phyloP scores from a whole-genome alignment of 2,113 vertebrate species.

The Chascanopsetta lugubris region DNA sequence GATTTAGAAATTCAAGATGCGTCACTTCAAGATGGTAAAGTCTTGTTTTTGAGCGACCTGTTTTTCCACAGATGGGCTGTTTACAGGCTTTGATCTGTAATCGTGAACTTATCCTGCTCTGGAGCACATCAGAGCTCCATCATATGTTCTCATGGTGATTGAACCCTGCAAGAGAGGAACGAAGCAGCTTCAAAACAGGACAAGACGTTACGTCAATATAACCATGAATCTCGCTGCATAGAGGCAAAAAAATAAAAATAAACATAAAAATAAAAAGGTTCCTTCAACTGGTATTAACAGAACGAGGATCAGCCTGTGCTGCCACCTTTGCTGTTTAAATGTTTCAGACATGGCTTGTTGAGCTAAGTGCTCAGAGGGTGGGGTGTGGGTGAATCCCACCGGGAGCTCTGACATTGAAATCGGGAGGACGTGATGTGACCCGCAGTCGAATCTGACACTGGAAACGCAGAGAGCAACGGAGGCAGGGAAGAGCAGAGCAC shows the following conservation, averaged over 20 bases:
- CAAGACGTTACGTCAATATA: too few species aligned
- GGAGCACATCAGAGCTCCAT: too few species aligned
- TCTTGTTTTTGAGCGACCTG: too few species aligned
- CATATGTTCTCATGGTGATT: too few species aligned
- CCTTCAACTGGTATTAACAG: constrained; percentile 20
- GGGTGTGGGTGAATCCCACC: constrained; percentile 32
- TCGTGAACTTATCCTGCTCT: too few species aligned
- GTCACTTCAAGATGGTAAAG: too few species aligned
- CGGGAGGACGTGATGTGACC: constrained; percentile 58
- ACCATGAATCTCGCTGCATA: too few species aligned
- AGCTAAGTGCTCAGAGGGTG: constrained; percentile 4
- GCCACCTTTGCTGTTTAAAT: constrained; percentile 35
- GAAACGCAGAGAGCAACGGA: constrained; percentile 28
- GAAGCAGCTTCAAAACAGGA: too few species aligned
- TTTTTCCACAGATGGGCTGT: too few species aligned
- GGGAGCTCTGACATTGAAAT: constrained; percentile 60
- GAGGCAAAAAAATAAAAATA: neutral
- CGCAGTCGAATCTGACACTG: constrained; percentile 70
- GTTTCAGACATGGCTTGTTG: constrained; percentile 25
- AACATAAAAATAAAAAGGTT: neutral
- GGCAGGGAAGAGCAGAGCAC: constrained; percentile 44
- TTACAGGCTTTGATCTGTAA: too few species aligned
- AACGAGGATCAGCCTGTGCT: neutral
- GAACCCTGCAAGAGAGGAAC: too few species aligned
- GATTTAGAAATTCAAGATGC: too few species aligned